Conservation (phyloP, 2,888 invertebrate species). For the Drosophila eohydei region DNA sequence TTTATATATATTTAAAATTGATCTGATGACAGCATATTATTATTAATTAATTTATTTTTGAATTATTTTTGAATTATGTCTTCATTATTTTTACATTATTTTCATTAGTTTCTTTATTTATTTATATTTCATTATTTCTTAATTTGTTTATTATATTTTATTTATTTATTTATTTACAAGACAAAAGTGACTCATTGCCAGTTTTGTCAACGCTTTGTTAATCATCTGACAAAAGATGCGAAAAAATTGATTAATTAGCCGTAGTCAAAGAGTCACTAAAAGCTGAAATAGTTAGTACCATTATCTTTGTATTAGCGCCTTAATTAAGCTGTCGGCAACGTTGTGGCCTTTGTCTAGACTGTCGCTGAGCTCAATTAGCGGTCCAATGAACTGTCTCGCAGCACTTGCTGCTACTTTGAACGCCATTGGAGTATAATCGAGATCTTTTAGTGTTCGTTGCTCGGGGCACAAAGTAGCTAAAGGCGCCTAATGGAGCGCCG, state of each 20-base stretch:
- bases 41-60: neutral
- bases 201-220: neutral
- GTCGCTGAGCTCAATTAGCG: slow-evolving; percentile 58
- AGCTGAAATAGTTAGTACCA: slow-evolving; percentile 12
- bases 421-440: slow-evolving; percentile 50
- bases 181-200: neutral
- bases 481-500: slow-evolving; percentile 63
- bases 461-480: slow-evolving; percentile 41
- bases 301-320: slow-evolving; percentile 40
- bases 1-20: no score
- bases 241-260: slow-evolving; percentile 29
- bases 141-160: neutral
- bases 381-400: slow-evolving; percentile 64
- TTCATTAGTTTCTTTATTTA: neutral
- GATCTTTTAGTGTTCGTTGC: slow-evolving; percentile 50
- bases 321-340: slow-evolving; percentile 35
- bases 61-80: neutral
- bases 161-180: neutral
- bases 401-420: slow-evolving; percentile 51
- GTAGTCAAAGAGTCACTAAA: slow-evolving; percentile 1
- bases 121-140: neutral
- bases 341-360: slow-evolving; percentile 55
- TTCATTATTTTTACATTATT: neutral
- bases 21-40: no score
- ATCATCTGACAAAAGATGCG: neutral